Evolutionary conservation across 2,888 invertebrate species (phyloP), one percentile per base, ranked within the genome.

Genomic region (Andricus curvator): DNA sequence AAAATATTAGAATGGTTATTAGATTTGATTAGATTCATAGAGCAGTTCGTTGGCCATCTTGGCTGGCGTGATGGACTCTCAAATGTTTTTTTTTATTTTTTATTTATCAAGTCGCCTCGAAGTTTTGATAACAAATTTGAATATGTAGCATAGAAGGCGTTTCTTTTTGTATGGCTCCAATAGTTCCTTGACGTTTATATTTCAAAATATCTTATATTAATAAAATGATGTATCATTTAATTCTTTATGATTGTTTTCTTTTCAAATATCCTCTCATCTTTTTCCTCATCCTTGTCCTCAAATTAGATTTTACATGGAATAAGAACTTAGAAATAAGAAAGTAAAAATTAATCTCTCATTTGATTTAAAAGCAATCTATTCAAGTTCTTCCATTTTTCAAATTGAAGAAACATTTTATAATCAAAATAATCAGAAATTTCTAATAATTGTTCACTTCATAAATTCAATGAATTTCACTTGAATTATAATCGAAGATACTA

Each of bases 161-260:
- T 86, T 88, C 86, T 88, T 85, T 88, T 88, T 88, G 88, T 86
- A 88, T 86, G 88, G 88, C 88, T 91, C 88, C 88, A 84, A 91
- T 87, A 91, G 91, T 91, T 91, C 91, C 91, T 92, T 90, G 85
- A 89, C 87, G 85, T 90, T 90, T 90, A 91, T 90, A 90, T 89
- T 37, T 66, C 48, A 33, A 64, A 78, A 78, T 79, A 67, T 78
- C 44, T 78, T 29, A 78, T 78, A 65, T 70, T 51, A 70, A 74
- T 74, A 74, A 74, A 74, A 77, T 51, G 77, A 77, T 77, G 77
- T 77, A 77, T 77, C 65, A 77, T 77, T 77, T 65, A 77, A 25
- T 62, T 29, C 13, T 62, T 25, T 4, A 25, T 20, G 11, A n/a
- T 62, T 64, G 41, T 77, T 62, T 51, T 48, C 15, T 37, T 17